Conservation (phyloP, 2,797 vertebrate species). For the Ficedula albicollis region DNA sequence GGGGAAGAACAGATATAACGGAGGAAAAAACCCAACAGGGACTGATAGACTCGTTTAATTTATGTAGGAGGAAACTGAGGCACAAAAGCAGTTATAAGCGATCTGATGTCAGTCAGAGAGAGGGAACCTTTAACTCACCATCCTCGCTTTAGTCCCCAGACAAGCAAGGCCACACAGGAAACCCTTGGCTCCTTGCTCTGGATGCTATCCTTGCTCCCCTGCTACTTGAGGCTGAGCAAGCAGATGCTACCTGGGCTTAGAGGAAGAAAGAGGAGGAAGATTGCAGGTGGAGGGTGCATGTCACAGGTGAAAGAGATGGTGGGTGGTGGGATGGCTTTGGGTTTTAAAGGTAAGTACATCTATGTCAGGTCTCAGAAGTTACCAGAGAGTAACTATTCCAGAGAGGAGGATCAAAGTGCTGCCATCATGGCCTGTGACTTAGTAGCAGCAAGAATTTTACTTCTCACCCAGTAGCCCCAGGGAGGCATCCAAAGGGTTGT, state of each 20-base stretch:
- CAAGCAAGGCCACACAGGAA: not conserved
- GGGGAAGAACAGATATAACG: not conserved
- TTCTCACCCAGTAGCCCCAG: not conserved
- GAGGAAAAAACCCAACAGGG: not conserved
- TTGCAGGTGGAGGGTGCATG: fast-evolving
- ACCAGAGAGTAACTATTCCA: not conserved
- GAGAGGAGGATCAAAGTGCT: not conserved
- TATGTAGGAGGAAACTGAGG: not conserved
- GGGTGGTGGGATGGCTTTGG: not conserved
- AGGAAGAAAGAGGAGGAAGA: not conserved
- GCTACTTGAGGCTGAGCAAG: fast-evolving
- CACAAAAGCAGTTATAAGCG: not conserved
- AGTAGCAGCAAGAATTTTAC: not conserved
- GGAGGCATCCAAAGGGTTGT: not conserved
- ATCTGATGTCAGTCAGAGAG: not conserved
- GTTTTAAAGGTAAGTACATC: not conserved
- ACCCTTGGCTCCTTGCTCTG: fast-evolving
- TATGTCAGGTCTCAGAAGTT: not conserved
- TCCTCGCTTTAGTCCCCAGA: not conserved
- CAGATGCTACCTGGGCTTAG: not conserved
- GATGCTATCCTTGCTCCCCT: not conserved
- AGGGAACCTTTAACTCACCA: not conserved
- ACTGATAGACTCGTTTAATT: not conserved
- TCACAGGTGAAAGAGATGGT: not conserved
- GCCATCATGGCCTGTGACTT: not conserved